Base-by-base conservation (phyloP, 1,140 invertebrate species). In the Meloidogyne floridensis region DNA sequence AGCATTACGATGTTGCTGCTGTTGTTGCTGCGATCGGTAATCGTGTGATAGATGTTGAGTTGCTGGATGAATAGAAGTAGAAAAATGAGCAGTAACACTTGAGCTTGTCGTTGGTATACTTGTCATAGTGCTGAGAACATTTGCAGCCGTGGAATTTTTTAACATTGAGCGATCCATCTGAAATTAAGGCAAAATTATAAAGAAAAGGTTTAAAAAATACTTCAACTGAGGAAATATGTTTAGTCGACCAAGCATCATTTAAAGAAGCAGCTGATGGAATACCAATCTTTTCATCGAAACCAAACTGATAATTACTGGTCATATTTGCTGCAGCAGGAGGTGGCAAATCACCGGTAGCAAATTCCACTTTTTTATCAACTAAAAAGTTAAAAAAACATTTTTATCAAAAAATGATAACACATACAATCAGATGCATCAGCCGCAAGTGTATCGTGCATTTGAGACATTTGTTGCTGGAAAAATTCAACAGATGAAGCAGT, bases 51-150 rank as follows among this genome's bases (percentile, higher is more conserved):
- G 59, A 65, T 65, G 59, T 65, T 65, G 59, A 65, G 56, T 15
- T 15, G 51, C 5, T 43, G 59, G 53, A 51, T 78, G 76, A 3
- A 70, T 65, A 13, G 51, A 65, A 20, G 77, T 69, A 69, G 18
- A 71, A 53, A 79, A 78, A 6, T 78, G 77, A 72, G 59, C 77
- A 71, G 65, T 79, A 13, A 79, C 43, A 20, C 20, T 79, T 32
- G 77, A 79, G 65, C 77, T 79, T 20, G 77, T 79, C 51, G 77
- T 79, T 20, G 77, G 77, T 71, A 79, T 79, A 72, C 8, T 79
- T n/a, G 75, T 56, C 54, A 79, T 79, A 42, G 77, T 72, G 65
- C 51, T 79, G 3, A 79, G 77, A 15, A 79, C 65, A 65, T 65
- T 65, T 43, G 56, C 18, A n/a, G 65, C 65, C 18, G 77, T 42